phyloP scores from a whole-genome alignment of 2,888 invertebrate species.

The Blastobasis lacticolella region DNA sequence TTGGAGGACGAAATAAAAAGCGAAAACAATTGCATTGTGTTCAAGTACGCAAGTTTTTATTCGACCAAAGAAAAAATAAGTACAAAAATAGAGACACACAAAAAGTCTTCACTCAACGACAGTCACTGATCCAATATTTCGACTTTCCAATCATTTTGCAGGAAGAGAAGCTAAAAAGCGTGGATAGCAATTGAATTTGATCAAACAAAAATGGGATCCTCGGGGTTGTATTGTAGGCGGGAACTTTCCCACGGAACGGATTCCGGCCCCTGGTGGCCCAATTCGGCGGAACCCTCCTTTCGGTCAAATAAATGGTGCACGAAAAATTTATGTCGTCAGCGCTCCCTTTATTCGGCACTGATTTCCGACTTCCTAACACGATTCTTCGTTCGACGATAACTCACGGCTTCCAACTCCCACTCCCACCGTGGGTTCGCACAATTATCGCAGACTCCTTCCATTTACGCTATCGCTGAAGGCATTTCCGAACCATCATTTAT shows the following conservation, averaged over 20 bases:
- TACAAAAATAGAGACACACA: too few species aligned
- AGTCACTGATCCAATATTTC: too few species aligned
- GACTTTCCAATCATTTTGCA: too few species aligned
- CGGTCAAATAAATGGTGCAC: conserved; percentile 61
- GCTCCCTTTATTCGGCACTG: conserved; percentile 27
- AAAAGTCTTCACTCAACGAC: too few species aligned
- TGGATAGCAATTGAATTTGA: conserved; percentile 10
- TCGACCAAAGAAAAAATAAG: too few species aligned
- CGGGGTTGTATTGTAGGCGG: conserved; percentile 11
- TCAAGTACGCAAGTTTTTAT: too few species aligned
- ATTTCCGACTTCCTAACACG: conserved; percentile 11
- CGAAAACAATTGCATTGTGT: too few species aligned
- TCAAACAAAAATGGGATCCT: conserved; percentile 14
- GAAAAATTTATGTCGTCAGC: conserved; percentile 57
- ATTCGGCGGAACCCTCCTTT: conserved; percentile 38
- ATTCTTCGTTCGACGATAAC: conserved; percentile 6
- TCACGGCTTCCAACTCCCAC: conserved; percentile 4
- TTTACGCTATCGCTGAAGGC: too few species aligned
- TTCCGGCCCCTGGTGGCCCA: conserved; percentile 33
- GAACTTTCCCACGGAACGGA: conserved; percentile 21
- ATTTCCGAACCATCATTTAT: too few species aligned
- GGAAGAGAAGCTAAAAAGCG: too few species aligned
- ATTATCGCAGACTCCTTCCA: conserved; percentile 19
- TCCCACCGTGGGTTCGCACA: conserved; percentile 29
- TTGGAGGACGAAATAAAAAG: too few species aligned